These are phyloP conservation scores for Sebastes paucispinis DNA, from an alignment of 2,797 vertebrate genomes.

Conservation along the genomic window DNA sequence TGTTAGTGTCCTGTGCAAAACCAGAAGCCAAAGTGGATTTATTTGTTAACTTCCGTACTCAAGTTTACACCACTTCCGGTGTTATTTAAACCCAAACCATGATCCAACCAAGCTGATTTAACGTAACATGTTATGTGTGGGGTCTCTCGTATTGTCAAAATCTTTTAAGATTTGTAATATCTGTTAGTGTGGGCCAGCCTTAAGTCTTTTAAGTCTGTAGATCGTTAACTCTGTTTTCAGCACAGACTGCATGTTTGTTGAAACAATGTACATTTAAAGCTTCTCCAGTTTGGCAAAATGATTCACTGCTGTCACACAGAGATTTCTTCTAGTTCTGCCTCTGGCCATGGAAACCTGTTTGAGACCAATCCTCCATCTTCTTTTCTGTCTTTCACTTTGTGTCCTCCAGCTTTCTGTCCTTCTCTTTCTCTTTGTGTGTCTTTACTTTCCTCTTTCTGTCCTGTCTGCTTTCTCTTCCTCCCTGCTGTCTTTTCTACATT, in stretches of 20 bases:
- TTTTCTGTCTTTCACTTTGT: not conserved
- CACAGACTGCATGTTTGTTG: not conserved
- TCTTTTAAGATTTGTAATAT: too few species aligned
- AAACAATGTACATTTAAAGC: not conserved
- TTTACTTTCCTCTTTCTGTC: not conserved
- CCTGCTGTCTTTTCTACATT: not conserved
- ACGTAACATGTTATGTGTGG: too few species aligned
- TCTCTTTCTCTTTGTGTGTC: not conserved
- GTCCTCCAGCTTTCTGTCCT: too few species aligned
- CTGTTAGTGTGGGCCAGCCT: too few species aligned
- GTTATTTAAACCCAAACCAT: too few species aligned
- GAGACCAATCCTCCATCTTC: not conserved
- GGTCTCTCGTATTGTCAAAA: too few species aligned
- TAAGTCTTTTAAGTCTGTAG: too few species aligned
- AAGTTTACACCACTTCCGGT: too few species aligned
- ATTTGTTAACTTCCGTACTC: too few species aligned
- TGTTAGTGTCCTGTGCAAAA: too few species aligned
- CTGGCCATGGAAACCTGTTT: not conserved
- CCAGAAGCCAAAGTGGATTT: too few species aligned
- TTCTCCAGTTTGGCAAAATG: not conserved
- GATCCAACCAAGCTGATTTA: too few species aligned
- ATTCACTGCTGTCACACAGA: not conserved
- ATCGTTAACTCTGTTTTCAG: not conserved
- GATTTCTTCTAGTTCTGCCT: not conserved
- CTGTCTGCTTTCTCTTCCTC: not conserved